Conservation (phyloP, 1,140 invertebrate genomes). For the Eueides isabella region DNA sequence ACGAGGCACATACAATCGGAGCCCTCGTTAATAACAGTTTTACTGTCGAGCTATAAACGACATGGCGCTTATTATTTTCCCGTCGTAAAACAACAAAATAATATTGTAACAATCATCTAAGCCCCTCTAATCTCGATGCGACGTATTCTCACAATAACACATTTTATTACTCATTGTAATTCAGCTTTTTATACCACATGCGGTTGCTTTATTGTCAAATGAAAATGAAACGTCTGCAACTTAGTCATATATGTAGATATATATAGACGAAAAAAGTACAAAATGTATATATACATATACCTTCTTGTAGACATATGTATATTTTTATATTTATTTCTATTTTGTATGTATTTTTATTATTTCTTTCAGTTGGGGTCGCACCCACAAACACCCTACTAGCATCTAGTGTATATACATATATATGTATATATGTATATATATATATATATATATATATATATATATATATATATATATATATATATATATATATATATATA, state of each 20-base stretch:
- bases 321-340: too few species aligned
- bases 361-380: too few species aligned
- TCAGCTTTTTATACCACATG: constrained; percentile 64
- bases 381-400: too few species aligned
- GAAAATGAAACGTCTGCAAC: constrained; percentile 46
- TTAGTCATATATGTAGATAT: neutral
- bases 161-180: constrained; percentile 71
- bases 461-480: too few species aligned
- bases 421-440: too few species aligned
- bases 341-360: too few species aligned
- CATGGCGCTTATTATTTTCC: constrained; percentile 74
- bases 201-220: constrained; percentile 62
- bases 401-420: too few species aligned
- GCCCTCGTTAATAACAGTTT: constrained; percentile 63
- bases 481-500: too few species aligned
- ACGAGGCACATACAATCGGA: constrained; percentile 52
- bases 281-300: too few species aligned
- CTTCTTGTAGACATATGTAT: too few species aligned
- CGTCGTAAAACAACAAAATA: constrained; percentile 77
- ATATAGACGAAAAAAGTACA: too few species aligned
- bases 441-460: too few species aligned
- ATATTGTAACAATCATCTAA: constrained; percentile 71
- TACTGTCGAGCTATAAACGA: constrained; percentile 68
- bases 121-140: constrained; percentile 62
- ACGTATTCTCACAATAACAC: constrained; percentile 62